phyloP scores from a whole-genome alignment of 1,140 invertebrate genomes.

The Pemphigus obesinymphae region DNA sequence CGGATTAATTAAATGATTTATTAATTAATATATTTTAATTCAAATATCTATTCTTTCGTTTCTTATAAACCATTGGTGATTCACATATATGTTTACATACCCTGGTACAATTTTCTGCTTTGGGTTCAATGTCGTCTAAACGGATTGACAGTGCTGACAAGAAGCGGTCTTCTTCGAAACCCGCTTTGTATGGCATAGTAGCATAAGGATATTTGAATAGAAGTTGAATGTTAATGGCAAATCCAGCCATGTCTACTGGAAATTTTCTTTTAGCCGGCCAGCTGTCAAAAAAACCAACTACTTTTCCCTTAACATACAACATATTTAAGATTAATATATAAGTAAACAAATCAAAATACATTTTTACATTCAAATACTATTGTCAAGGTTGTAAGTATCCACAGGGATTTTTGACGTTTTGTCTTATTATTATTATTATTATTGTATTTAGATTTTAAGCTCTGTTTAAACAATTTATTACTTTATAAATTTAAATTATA shows the following conservation, averaged over 20 bases:
- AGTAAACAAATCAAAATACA: background rate
- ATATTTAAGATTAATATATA: background rate
- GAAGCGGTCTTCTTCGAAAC: constrained; percentile 81
- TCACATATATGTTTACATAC: too few relatives aligned
- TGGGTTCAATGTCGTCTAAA: constrained; percentile 69
- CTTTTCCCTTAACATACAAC: constrained; percentile 1
- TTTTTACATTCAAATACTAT: too few relatives aligned
- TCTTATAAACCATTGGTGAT: too few relatives aligned
- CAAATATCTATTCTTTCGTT: too few relatives aligned
- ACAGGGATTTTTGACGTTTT: too few relatives aligned
- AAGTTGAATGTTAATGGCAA: constrained; percentile 60
- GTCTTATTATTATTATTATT: too few relatives aligned
- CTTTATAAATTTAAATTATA: too few relatives aligned
- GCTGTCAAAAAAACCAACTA: constrained; percentile 72
- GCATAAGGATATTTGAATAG: constrained; percentile 60
- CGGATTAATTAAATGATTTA: too few relatives aligned
- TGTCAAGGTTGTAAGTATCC: too few relatives aligned
- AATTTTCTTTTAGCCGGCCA: constrained; percentile 78
- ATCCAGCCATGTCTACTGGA: constrained; percentile 90
- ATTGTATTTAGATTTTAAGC: too few relatives aligned
- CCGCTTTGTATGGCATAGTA: constrained; percentile 67
- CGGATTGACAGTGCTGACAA: constrained; percentile 65
- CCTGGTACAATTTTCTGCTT: constrained; percentile 71
- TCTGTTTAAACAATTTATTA: too few relatives aligned
- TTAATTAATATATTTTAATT: too few relatives aligned